Evolutionary conservation across 2,113 vertebrate genomes (phyloP).

Genomic region (Polyodon spathula): DNA sequence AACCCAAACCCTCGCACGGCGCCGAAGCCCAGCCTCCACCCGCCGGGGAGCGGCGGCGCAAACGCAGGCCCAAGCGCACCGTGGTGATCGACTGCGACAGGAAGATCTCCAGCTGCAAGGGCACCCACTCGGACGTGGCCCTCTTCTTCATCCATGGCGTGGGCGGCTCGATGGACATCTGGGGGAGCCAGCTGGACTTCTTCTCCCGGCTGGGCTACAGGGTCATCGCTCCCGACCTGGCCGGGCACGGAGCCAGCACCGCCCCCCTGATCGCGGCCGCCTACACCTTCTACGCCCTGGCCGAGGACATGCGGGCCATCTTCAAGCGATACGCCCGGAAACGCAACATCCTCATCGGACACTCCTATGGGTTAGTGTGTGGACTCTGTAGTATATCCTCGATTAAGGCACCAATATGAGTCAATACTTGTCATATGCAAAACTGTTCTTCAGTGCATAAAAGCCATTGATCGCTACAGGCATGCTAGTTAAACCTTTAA

Average conservation of each 20-base stretch:
- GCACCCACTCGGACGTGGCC: conserved; percentile 70
- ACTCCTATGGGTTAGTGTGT: conserved; percentile 79
- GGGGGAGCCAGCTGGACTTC: conserved; percentile 88
- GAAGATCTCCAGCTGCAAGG: conserved; percentile 78
- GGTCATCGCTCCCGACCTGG: conserved; percentile 81
- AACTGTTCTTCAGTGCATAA: too few species aligned
- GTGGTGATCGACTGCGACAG: conserved; percentile 80
- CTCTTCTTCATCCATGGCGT: conserved; percentile 95
- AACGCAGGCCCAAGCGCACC: conserved; percentile 72
- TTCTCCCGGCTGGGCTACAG: conserved; percentile 83
- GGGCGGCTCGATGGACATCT: conserved; percentile 86
- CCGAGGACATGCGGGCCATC: conserved; percentile 80
- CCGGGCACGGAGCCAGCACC: conserved; percentile 80
- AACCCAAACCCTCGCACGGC: not conserved
- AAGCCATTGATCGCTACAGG: too few species aligned
- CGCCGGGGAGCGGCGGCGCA: conserved; percentile 38
- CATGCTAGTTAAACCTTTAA: too few species aligned
- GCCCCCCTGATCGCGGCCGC: conserved; percentile 78
- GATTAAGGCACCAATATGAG: too few species aligned
- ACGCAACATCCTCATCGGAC: conserved; percentile 84
- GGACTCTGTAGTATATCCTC: too few species aligned
- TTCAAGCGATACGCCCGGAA: conserved; percentile 84
- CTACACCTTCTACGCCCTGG: conserved; percentile 90
- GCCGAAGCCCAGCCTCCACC: not conserved
- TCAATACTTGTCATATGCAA: too few species aligned